Conservation (phyloP, 2,113 vertebrate genomes). For the Spermophilus dauricus region DNA sequence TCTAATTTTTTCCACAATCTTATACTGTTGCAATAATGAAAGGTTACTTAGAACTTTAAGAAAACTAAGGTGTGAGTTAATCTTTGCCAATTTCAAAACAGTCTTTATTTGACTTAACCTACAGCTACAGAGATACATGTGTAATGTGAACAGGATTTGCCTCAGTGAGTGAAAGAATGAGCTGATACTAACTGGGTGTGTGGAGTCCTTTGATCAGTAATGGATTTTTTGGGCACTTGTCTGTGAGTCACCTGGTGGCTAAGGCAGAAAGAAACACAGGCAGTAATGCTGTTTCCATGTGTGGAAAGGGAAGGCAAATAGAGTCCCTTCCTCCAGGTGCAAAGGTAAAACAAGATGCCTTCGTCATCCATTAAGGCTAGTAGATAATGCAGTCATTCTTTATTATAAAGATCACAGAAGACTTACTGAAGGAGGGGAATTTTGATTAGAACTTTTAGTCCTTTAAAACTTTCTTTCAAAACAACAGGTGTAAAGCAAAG, state of each 20-base stretch:
- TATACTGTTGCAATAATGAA: not conserved
- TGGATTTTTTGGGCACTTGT: too few relatives aligned
- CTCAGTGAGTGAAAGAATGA: not conserved
- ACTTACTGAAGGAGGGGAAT: not conserved
- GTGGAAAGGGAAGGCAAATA: not conserved
- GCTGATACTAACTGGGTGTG: rapidly evolving
- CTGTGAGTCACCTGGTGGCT: not conserved
- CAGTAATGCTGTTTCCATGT: not conserved
- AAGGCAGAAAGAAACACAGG: not conserved
- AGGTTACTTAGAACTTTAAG: not conserved
- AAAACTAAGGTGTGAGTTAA: not conserved
- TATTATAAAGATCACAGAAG: not conserved
- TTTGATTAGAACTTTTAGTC: not conserved
- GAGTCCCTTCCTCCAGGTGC: not conserved
- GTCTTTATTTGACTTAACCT: not conserved
- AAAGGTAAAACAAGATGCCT: not conserved
- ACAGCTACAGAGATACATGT: not conserved
- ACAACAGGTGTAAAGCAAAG: not conserved
- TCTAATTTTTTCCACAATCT: conserved; percentile 12
- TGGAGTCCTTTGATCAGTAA: not conserved
- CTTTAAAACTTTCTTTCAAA: conserved; percentile 2
- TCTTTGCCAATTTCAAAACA: not conserved
- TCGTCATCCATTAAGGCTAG: not conserved
- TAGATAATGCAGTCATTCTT: not conserved
- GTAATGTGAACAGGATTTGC: not conserved